A percentile compares a stretch with the other conserved stretches of the same genome.
These are phyloP conservation scores for Talpa occidentalis DNA, from an alignment of 2,113 vertebrate genomes.

Conservation along the genomic window DNA sequence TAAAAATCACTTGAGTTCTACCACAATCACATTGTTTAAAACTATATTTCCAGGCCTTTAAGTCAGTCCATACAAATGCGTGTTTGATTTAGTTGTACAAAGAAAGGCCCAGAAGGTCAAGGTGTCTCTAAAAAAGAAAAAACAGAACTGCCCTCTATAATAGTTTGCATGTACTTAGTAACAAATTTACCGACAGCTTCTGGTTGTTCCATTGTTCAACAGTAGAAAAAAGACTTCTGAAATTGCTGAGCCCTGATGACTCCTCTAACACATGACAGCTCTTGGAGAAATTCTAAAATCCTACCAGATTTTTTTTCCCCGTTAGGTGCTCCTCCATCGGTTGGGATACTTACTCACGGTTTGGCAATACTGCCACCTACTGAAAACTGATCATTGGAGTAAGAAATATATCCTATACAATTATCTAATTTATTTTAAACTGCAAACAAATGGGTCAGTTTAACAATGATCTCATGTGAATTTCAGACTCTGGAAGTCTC, in stretches of 20 bases:
- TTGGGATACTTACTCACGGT: background rate
- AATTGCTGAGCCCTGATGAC: background rate
- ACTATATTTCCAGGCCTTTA: slow-evolving; percentile 1
- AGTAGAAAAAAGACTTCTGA: slow-evolving; percentile 25
- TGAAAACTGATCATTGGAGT: background rate
- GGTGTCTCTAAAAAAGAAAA: background rate
- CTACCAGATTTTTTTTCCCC: background rate
- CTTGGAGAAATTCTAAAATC: slow-evolving; percentile 27
- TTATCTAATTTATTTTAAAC: background rate
- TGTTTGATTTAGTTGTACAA: background rate
- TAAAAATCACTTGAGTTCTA: slow-evolving; percentile 11
- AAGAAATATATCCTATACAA: background rate
- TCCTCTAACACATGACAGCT: background rate
- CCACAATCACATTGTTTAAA: slow-evolving; percentile 31
- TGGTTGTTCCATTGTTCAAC: background rate
- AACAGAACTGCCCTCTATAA: background rate
- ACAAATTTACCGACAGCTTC: background rate
- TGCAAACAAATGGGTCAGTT: background rate
- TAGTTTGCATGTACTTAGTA: background rate
- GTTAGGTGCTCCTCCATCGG: background rate
- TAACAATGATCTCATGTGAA: background rate
- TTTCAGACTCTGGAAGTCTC: background rate
- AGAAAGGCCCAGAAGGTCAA: background rate
- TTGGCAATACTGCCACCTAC: slow-evolving; percentile 77
- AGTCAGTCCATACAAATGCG: background rate